Evolutionary conservation across 2,797 vertebrate genomes (phyloP), one percentile per base, ranked within the genome.

Genomic region (Sternotherus odoratus): DNA sequence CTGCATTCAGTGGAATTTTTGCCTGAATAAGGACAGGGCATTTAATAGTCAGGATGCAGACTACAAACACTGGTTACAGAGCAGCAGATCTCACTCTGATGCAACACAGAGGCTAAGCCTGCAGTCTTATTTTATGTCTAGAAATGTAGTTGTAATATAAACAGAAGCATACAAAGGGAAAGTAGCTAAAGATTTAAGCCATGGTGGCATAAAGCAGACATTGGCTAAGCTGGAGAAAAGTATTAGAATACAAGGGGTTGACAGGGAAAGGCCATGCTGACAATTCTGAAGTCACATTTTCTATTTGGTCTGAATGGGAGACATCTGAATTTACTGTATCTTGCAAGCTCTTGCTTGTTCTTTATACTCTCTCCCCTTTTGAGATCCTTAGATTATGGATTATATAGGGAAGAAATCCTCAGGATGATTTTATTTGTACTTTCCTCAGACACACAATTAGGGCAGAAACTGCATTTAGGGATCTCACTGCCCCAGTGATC

Each of bases 381-480:
- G 30, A 89, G 86, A 77, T 11, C 66, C 72, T 92, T 56, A 43
- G 28, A 56, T 36, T 79, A 36, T 24, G 28, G 54, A 54, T 39
- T 56, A 12, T 2, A 28, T 75, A 56, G 69, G 53, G 17, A 78
- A 39, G 24, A 63, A 33, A 10, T 86, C 53, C 46, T 82, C 48
- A 54, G 12, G 48, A 49, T 49, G 48, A 49, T 49, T 49, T 49
- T 49, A 49, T 49, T 49, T 49, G 48, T 49, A 49, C 48, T 81
- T 21, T 74, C 69, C 69, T 5, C 0, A 1, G 13, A n/a, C 81
- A 51, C 80, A 43, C 21, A 15, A 13, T 3, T 51, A 28, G 13
- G 26, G 72, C 72, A 75, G 26, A 0, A 7, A 0, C 50, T 79
- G n/a, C 0, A 0, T 0, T 12, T 30, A 28, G 17, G 33, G 1